A percentile compares a stretch with the other conserved stretches of the same genome.
phyloP scores from a whole-genome alignment of 2,113 vertebrate species.

The Microcebus tavaratra region DNA sequence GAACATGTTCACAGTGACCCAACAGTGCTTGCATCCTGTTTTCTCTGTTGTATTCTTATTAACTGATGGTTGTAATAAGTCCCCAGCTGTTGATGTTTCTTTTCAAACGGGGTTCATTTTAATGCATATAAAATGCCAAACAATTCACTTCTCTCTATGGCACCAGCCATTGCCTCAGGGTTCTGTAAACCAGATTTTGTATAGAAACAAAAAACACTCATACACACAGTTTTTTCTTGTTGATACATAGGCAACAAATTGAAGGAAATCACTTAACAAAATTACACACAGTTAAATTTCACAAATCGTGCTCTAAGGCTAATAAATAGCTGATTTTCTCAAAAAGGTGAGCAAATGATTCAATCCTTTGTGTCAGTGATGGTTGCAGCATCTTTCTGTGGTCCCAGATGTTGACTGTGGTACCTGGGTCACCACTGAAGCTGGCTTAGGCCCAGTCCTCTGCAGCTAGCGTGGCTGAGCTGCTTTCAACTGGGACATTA shows the following conservation, averaged over 20 bases:
- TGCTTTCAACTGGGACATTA: not conserved
- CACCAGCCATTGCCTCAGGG: not conserved
- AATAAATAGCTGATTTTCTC: not conserved
- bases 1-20: not conserved
- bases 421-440: not conserved
- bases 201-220: not conserved
- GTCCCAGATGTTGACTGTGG: not conserved
- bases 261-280: not conserved
- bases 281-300: not conserved
- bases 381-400: not conserved
- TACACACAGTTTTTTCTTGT: not conserved
- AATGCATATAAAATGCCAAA: not conserved
- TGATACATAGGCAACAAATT: not conserved
- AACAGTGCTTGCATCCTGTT: not conserved
- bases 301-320: not conserved
- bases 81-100: not conserved
- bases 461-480: not conserved
- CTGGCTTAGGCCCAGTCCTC: too few relatives aligned
- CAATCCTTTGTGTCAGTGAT: not conserved
- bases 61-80: not conserved
- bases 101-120: not conserved
- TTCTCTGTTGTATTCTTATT: not conserved
- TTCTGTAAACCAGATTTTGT: not conserved
- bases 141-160: not conserved
- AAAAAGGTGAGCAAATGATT: not conserved